Percentiles rank a stretch among this genome's conserved stretches.
phyloP scores from a whole-genome alignment of 2,888 invertebrate genomes.

The Napeogenes sylphis region DNA sequence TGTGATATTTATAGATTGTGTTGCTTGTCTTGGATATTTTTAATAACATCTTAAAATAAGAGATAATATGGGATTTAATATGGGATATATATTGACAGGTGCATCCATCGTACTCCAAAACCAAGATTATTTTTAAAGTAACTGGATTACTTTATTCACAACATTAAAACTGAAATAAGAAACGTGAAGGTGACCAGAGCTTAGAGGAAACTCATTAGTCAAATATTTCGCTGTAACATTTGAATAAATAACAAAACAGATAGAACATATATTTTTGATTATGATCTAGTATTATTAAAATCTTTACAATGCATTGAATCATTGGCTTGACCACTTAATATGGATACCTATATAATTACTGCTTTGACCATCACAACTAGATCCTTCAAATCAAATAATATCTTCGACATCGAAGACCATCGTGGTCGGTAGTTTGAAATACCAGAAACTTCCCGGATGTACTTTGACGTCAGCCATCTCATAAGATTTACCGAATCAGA shows the following conservation, averaged over 20 bases:
- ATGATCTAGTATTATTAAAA: no score
- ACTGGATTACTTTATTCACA: slow-evolving; percentile 22
- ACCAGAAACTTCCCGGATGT: slow-evolving; percentile 73
- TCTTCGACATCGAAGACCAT: slow-evolving; percentile 22
- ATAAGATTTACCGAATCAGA: slow-evolving; percentile 52
- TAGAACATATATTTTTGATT: no score
- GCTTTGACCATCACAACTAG: slow-evolving; percentile 18
- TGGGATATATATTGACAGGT: background rate
- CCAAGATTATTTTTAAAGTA: slow-evolving; percentile 20
- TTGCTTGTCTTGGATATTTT: background rate
- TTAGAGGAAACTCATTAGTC: slow-evolving; percentile 16
- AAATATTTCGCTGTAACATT: slow-evolving; percentile 2
- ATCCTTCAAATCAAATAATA: slow-evolving; percentile 17
- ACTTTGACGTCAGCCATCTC: slow-evolving; percentile 63
- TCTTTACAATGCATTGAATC: slow-evolving; percentile 4
- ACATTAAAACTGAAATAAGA: slow-evolving; percentile 15
- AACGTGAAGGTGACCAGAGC: slow-evolving; percentile 25
- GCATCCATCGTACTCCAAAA: slow-evolving; percentile 17
- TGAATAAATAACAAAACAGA: no score
- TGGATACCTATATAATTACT: slow-evolving; percentile 31
- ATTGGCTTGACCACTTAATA: slow-evolving; percentile 23
- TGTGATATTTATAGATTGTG: slow-evolving; percentile 1
- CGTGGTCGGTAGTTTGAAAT: slow-evolving; percentile 49
- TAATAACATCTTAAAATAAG: no score
- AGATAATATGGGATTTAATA: no score